A percentile compares a stretch with the other conserved stretches of the same genome.
phyloP scores from a whole-genome alignment of 2,797 vertebrate genomes.

The Vireo griseus region DNA sequence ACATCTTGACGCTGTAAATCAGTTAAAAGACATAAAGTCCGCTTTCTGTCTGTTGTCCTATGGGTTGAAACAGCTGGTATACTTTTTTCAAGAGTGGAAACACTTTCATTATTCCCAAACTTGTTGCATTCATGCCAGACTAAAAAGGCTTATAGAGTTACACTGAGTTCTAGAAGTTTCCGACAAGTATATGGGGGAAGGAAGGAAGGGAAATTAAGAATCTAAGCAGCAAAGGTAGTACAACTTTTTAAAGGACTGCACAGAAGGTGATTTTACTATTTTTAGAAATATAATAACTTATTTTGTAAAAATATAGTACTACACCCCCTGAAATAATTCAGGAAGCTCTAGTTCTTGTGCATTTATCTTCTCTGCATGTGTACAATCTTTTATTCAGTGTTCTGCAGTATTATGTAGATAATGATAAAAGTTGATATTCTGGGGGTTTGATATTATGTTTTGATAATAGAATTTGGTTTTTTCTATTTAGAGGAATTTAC shows the following conservation, averaged over 20 bases:
- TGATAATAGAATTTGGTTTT: neutral
- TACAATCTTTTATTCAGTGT: neutral
- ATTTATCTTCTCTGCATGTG: neutral
- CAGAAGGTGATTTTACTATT: neutral
- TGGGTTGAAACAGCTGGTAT: neutral
- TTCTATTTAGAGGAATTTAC: neutral
- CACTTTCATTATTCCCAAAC: neutral
- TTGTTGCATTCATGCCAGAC: neutral
- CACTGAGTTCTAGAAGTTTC: neutral
- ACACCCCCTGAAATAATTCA: neutral
- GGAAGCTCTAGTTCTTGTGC: neutral
- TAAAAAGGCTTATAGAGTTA: neutral
- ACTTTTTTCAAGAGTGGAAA: neutral
- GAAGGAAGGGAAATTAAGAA: neutral
- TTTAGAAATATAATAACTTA: neutral
- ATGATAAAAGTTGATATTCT: neutral
- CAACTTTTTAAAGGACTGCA: neutral
- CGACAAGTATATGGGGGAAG: neutral
- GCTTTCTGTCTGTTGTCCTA: neutral
- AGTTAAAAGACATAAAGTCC: neutral
- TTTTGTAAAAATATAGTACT: neutral
- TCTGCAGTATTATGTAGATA: neutral
- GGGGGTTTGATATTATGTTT: neutral
- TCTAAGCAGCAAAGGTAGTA: neutral
- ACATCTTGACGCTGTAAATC: neutral